Evolutionary conservation across 53 echinoderm and acorn worm species (phyloP), one percentile per base, ranked within the genome.

Genomic region (Hippasteria phrygiana): DNA sequence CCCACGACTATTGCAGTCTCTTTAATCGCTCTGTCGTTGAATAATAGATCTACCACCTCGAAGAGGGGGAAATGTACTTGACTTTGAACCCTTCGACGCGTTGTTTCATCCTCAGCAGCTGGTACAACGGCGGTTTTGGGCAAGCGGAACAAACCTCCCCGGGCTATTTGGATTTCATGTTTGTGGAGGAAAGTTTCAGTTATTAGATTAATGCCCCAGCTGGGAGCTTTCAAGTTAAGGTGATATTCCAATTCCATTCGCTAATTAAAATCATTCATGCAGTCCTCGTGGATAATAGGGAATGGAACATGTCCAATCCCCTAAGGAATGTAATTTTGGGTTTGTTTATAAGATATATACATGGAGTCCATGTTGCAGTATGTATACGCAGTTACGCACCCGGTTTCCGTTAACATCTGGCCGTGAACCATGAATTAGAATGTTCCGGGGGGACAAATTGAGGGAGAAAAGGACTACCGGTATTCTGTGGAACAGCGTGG

Each of bases 231-330:
- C 34, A 66, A 34, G 11, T 2, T 66, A 34, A 66, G 14, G 32
- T 35, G 33, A 66, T 66, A 16, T 66, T 66, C 67, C 67, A 36
- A 29, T 66, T 26, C 17, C 2, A 32, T 8, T 66, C 67, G 36
- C 36, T 66, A 66, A 66, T 66, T 66, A 66, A 66, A 26, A 34
- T 66, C 67, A 66, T 33, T 47, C 33, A 66, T 14, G 35, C 36
- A 13, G 28, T 9, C 32, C 31, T 66, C 34, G 35, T 59, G 26
- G 6, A 18, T 59, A 24, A 59, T 59, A 26, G 22, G 5, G 46
- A 45, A 45, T 45, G 5, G 11, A 45, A 11, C 46, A 45, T 11
- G 46, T 11, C 46, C 11, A 45, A 11, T 11, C 11, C 46, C 46
- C 46, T 5, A 11, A 7, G 46, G 46, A 45, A 45, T 5, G 46